Evolutionary conservation across 2,888 invertebrate genomes (phyloP).

Genomic region (Macaria liturata): DNA sequence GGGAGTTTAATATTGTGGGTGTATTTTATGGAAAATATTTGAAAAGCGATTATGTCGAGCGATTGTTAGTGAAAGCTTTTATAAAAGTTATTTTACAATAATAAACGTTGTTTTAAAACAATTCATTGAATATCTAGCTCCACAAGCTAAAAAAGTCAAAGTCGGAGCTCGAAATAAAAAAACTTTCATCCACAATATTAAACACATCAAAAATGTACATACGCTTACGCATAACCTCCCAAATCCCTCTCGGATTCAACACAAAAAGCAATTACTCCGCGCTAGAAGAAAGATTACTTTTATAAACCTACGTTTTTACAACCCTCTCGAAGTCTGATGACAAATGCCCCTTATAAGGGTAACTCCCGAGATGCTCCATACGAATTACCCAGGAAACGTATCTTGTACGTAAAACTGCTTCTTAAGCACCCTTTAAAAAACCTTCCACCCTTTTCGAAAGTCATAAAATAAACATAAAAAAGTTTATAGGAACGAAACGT

Average conservation of each 20-base stretch:
- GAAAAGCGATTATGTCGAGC: no score
- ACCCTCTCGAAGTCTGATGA: conserved; percentile 21
- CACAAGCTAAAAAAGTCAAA: no score
- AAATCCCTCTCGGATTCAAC: neutral
- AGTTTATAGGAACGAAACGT: conserved; percentile 14
- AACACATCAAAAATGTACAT: neutral
- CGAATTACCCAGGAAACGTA: conserved; percentile 21
- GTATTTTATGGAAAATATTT: no score
- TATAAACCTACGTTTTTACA: conserved; percentile 22
- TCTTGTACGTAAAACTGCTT: conserved; percentile 24
- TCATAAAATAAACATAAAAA: conserved; percentile 24
- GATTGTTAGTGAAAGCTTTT: no score
- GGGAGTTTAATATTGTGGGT: no score
- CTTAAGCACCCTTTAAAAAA: conserved; percentile 22
- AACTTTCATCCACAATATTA: neutral
- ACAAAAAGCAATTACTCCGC: conserved; percentile 15
- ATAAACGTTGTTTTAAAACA: no score
- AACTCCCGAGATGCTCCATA: conserved; percentile 17
- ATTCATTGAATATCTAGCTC: no score
- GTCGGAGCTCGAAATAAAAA: no score
- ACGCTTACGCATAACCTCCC: neutral
- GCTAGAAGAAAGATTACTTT: conserved; percentile 19
- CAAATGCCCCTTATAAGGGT: conserved; percentile 18
- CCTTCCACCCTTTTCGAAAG: conserved; percentile 20
- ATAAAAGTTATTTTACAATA: no score